Percentiles rank a stretch among this genome's conserved stretches.
These are phyloP conservation scores for Phocoena phocoena DNA, from an alignment of 2,113 vertebrate species.

Conservation along the genomic window DNA sequence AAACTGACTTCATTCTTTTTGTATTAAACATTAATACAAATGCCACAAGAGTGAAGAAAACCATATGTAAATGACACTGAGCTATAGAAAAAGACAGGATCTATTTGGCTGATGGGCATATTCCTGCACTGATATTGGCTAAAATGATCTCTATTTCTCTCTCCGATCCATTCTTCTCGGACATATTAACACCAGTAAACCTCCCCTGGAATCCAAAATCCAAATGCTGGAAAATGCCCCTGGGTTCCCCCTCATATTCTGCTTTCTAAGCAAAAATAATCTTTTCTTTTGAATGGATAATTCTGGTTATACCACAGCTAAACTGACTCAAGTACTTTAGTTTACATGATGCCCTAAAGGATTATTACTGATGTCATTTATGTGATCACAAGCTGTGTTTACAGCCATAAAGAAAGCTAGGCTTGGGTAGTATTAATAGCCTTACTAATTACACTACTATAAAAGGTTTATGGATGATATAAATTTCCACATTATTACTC, in stretches of 20 bases:
- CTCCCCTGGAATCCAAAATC: background rate
- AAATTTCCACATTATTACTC: slow-evolving; percentile 77
- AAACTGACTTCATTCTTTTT: background rate
- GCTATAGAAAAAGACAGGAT: background rate
- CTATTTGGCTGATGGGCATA: background rate
- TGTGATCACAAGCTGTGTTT: slow-evolving; percentile 79
- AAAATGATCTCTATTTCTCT: background rate
- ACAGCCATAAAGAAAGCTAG: slow-evolving; percentile 78
- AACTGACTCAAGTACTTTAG: slow-evolving; percentile 54
- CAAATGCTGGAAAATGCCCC: background rate
- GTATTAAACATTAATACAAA: slow-evolving; percentile 26
- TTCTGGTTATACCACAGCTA: slow-evolving; percentile 27
- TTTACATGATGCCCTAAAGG: slow-evolving; percentile 74
- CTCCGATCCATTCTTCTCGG: background rate
- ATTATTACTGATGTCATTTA: slow-evolving; percentile 78
- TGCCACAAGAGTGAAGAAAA: background rate
- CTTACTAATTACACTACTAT: slow-evolving; percentile 80
- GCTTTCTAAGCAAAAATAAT: background rate
- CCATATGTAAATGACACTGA: background rate
- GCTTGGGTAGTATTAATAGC: slow-evolving; percentile 78
- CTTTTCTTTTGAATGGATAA: background rate
- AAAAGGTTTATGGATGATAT: slow-evolving; percentile 78
- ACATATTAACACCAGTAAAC: background rate
- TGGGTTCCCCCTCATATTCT: background rate
- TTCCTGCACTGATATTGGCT: background rate